Conservation (phyloP, 2,888 invertebrate species). For the Dysmachus trigonus region DNA sequence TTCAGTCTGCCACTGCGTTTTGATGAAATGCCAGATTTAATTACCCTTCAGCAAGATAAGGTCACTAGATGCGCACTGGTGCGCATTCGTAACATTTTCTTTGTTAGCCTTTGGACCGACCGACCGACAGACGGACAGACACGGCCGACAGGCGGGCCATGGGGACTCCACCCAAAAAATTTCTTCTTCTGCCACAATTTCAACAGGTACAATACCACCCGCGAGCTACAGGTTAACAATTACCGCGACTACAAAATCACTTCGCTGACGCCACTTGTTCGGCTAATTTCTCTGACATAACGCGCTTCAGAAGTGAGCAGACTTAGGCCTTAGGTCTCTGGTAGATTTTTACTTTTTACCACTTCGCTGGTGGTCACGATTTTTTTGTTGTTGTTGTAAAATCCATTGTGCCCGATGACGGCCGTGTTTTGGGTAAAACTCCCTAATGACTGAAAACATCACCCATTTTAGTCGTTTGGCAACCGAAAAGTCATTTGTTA, state of each 20-base stretch:
- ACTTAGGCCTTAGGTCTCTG: background rate
- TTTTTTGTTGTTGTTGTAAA: background rate
- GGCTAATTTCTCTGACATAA: conserved; percentile 14
- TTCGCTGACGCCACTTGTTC: conserved; percentile 22
- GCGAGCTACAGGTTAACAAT: conserved; percentile 6
- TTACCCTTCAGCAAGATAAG: background rate
- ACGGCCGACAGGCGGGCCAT: background rate
- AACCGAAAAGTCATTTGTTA: background rate
- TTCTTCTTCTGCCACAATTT: background rate
- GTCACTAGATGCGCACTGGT: background rate
- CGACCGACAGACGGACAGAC: background rate
- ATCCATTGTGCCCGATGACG: background rate
- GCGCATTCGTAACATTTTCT: background rate
- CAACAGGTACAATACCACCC: conserved; percentile 3
- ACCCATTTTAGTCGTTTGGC: background rate
- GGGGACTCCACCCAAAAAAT: conserved; percentile 14
- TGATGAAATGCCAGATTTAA: conserved; percentile 15
- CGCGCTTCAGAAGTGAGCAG: background rate
- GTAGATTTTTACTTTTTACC: background rate
- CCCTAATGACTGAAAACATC: conserved; percentile 6
- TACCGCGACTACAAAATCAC: background rate
- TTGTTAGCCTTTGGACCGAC: background rate
- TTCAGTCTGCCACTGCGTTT: conserved; percentile 15
- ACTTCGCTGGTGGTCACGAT: background rate
- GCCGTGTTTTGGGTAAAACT: background rate